A percentile compares a stretch with the other conserved stretches of the same genome.
These are phyloP conservation scores for Rotaria magnacalcarata DNA, from an alignment of 2,888 invertebrate species.

Conservation along the genomic window DNA sequence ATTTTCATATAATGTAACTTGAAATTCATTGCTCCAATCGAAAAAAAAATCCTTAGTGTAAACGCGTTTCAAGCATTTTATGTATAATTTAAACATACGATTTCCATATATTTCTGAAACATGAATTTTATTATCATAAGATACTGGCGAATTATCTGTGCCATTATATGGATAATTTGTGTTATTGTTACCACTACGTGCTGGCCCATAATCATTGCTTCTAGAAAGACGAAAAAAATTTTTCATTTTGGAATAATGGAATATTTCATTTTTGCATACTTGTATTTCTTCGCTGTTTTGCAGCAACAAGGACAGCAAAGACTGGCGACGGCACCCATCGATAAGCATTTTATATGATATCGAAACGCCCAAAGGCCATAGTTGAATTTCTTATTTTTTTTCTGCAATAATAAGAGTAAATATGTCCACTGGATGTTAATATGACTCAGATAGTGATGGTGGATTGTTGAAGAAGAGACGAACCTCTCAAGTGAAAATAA, in stretches of 20 bases:
- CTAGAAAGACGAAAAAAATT: neutral
- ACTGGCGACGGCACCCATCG: neutral
- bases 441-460: neutral
- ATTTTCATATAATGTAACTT: too few relatives aligned
- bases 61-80: neutral
- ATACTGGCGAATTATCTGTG: neutral
- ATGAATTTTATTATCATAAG: slow-evolving; percentile 30
- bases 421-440: neutral
- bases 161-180: neutral
- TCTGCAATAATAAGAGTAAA: neutral
- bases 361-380: neutral
- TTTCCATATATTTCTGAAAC: slow-evolving; percentile 32
- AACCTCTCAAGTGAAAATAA: neutral
- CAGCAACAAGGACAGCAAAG: neutral
- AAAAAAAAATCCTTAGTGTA: too few relatives aligned
- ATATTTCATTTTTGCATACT: neutral
- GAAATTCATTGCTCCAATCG: too few relatives aligned
- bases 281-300: neutral
- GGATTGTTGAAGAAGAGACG: neutral
- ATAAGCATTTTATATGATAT: neutral
- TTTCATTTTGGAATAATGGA: neutral
- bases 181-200: neutral
- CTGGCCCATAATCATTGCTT: neutral
- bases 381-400: neutral
- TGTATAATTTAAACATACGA: neutral